Percentiles rank a stretch among this genome's conserved stretches.
Evolutionary conservation across 2,888 invertebrate genomes (phyloP).

Genomic region (Hecatera dysodea): DNA sequence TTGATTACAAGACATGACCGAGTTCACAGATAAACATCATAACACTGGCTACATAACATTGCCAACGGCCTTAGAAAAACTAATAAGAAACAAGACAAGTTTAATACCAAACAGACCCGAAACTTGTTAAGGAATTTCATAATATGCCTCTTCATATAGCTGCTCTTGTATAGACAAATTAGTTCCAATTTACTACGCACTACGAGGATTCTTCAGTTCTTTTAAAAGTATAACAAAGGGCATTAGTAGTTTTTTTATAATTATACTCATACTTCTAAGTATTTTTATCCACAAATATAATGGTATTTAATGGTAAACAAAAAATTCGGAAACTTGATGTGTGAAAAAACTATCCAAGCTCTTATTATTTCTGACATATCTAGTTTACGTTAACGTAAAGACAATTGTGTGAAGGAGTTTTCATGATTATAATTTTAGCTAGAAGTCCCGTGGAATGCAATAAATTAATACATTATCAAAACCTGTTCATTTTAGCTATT

Average conservation of each 20-base stretch:
- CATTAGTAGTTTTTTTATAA: not conserved
- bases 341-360: no score
- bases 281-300: no score
- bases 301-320: no score
- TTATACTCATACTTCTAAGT: not conserved
- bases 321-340: no score
- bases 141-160: not conserved
- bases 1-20: conserved; percentile 16
- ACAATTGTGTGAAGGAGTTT: no score
- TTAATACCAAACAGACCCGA: conserved; percentile 39
- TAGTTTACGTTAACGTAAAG: no score
- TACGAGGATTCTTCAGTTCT: not conserved
- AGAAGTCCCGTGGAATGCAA: no score
- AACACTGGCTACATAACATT: conserved; percentile 12
- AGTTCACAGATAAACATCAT: conserved; percentile 25
- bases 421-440: no score
- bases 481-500: no score
- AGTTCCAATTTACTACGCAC: conserved; percentile 3
- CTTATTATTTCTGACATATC: no score
- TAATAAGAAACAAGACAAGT: conserved; percentile 50
- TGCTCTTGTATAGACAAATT: conserved; percentile 28
- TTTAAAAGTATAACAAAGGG: not conserved
- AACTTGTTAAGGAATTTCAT: conserved; percentile 51
- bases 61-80: conserved; percentile 34
- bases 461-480: no score